Evolutionary conservation across 2,113 vertebrate species (phyloP).

Genomic region (Onychostruthus taczanowskii): DNA sequence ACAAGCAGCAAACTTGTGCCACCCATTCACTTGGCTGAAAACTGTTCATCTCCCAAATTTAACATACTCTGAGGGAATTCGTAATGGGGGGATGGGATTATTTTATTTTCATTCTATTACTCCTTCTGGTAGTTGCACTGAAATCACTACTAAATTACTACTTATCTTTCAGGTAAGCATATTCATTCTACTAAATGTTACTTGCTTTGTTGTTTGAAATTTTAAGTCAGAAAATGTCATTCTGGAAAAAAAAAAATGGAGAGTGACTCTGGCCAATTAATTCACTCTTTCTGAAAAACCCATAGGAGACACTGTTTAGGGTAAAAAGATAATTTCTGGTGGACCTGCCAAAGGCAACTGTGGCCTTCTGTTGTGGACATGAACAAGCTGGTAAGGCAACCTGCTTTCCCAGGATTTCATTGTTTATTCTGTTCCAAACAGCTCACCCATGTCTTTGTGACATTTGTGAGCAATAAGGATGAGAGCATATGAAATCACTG

Average conservation of each 20-base stretch:
- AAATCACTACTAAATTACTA: background rate
- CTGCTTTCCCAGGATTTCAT: background rate
- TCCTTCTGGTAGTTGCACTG: background rate
- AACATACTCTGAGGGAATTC: background rate
- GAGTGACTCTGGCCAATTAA: background rate
- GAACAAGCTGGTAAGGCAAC: constrained; percentile 11
- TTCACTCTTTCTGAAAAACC: background rate
- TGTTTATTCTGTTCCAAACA: background rate
- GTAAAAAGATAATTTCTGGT: background rate
- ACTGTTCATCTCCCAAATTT: background rate
- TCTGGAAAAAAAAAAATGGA: background rate
- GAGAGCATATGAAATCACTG: background rate
- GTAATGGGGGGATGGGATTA: background rate
- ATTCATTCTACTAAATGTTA: background rate
- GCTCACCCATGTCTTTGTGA: background rate
- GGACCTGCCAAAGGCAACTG: background rate
- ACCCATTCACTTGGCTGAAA: background rate
- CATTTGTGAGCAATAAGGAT: background rate
- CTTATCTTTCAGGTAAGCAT: background rate
- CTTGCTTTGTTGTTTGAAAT: background rate
- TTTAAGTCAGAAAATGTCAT: background rate
- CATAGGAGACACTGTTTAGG: background rate
- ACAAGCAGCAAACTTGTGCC: background rate
- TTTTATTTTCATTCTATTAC: background rate
- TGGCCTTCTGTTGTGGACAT: constrained; percentile 28